Evolutionary conservation across 35 echinoderm and acorn worm genomes (phyloP).

Genomic region (Nesometra sesokonis): DNA sequence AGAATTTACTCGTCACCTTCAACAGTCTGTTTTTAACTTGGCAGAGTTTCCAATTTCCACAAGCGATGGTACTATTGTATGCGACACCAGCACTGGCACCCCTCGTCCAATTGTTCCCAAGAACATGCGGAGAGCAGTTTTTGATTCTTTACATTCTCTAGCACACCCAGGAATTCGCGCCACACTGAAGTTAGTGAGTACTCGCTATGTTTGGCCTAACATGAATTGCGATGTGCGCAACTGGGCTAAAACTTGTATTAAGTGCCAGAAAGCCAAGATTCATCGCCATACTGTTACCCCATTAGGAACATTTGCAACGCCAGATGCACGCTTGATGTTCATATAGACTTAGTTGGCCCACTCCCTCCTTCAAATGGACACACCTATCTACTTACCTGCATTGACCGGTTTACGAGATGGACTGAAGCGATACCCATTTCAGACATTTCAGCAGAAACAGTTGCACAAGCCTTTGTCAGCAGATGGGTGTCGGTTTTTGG

Average conservation of each 20-base stretch:
- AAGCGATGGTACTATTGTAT: background rate
- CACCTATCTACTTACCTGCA: constrained; percentile 21
- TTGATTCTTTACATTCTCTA: background rate
- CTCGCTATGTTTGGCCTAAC: constrained; percentile 9
- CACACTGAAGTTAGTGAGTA: constrained; percentile 5
- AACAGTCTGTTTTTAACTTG: background rate
- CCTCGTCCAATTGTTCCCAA: background rate
- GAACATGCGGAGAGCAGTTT: background rate
- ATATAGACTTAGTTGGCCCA: constrained; percentile 40
- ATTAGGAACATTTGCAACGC: constrained; percentile 22
- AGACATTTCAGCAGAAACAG: constrained; percentile 1
- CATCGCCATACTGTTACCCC: constrained; percentile 23
- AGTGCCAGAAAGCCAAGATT: constrained; percentile 32
- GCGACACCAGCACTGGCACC: background rate
- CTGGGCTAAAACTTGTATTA: constrained; percentile 22
- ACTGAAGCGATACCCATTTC: background rate
- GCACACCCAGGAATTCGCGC: constrained; percentile 21
- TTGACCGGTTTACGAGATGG: constrained; percentile 12
- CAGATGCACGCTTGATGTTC: constrained; percentile 40
- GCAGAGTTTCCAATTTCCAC: background rate
- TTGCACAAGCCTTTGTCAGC: background rate
- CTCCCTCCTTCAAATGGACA: constrained; percentile 20
- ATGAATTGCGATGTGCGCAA: constrained; percentile 34
- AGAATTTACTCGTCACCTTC: background rate
- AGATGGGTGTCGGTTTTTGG: background rate